Evolutionary conservation across 2,113 vertebrate genomes (phyloP).

Genomic region (Callaeas wilsoni): DNA sequence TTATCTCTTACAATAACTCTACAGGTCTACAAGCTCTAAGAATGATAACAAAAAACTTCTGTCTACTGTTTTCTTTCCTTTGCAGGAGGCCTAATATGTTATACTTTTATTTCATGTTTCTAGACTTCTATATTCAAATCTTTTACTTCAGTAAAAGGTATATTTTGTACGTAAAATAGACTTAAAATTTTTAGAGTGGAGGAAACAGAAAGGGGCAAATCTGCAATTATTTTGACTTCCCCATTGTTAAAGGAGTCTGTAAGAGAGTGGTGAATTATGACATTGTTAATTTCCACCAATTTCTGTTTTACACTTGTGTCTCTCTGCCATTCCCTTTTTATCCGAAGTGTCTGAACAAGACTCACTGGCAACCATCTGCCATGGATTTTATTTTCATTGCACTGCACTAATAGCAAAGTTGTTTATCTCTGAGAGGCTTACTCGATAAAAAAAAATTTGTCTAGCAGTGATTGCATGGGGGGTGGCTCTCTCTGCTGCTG

Average conservation of each 20-base stretch:
- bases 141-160: neutral
- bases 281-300: neutral
- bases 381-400: conserved; percentile 32
- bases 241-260: neutral
- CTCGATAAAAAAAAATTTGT: neutral
- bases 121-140: neutral
- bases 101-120: neutral
- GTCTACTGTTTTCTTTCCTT: neutral
- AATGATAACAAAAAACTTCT: neutral
- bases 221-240: neutral
- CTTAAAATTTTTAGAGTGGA: neutral
- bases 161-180: neutral
- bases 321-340: neutral
- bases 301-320: neutral
- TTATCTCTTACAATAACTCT: neutral
- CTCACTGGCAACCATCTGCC: conserved; percentile 31
- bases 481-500: neutral
- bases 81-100: neutral
- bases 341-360: conserved; percentile 16
- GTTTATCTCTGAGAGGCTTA: neutral
- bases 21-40: neutral
- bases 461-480: neutral
- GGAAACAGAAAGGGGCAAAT: neutral
- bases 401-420: neutral
- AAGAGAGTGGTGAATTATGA: neutral